Conservation (phyloP, 2,888 invertebrate genomes). For the Steromphala cineraria region DNA sequence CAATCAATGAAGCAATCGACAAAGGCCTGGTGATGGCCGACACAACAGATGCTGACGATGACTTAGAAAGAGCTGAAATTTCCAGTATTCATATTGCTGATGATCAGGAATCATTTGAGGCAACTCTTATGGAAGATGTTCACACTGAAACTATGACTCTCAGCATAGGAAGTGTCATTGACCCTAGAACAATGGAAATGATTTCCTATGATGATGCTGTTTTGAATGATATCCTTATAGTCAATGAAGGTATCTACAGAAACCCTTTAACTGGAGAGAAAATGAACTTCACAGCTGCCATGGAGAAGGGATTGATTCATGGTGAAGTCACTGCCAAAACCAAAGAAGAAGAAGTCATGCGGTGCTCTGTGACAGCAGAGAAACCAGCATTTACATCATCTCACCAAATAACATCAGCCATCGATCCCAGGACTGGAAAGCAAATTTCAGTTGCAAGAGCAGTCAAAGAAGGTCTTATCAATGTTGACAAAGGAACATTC, state of each 20-base stretch:
- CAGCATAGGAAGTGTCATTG: conserved; percentile 79
- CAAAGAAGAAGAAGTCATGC: conserved; percentile 60
- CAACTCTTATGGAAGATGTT: conserved; percentile 77
- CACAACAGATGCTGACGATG: conserved; percentile 74
- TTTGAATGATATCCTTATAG: conserved; percentile 90
- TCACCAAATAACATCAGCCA: conserved; percentile 76
- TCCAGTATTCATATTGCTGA: conserved; percentile 75
- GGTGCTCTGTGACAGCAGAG: conserved; percentile 59
- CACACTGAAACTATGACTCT: conserved; percentile 68
- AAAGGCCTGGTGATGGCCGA: conserved; percentile 84
- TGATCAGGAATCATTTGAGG: conserved; percentile 78
- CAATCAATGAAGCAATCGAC: conserved; percentile 85
- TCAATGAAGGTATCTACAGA: conserved; percentile 77
- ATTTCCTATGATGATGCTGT: conserved; percentile 94
- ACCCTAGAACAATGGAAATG: conserved; percentile 81
- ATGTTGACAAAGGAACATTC: conserved; percentile 82
- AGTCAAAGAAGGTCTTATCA: conserved; percentile 71
- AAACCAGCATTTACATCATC: conserved; percentile 51
- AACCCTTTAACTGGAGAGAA: conserved; percentile 88
- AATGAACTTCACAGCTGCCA: conserved; percentile 87
- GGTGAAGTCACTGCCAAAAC: conserved; percentile 69
- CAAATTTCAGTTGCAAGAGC: conserved; percentile 64
- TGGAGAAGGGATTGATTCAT: conserved; percentile 85
- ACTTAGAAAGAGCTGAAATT: conserved; percentile 80
- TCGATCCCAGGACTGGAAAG: conserved; percentile 85